Evolutionary conservation across 2,113 vertebrate genomes (phyloP), one percentile per base, ranked within the genome.

Genomic region (Ochotona curzoniae): DNA sequence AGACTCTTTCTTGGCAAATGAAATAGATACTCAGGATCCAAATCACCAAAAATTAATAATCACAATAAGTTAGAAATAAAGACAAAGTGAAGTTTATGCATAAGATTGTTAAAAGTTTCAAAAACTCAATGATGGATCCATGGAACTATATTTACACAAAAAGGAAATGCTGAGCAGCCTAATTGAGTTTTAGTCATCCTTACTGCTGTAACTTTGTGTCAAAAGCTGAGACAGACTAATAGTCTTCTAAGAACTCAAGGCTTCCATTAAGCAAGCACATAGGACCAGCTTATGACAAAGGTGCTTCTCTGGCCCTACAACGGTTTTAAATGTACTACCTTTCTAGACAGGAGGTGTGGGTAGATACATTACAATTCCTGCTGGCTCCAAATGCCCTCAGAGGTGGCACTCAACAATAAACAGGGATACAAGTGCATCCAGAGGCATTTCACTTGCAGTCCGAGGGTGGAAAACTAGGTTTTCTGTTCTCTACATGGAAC

Each of bases 151-250:
- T 12, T 89, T 71, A 60, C 54, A 95, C 74, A 96, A 95, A 51
- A 87, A 96, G 87, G 64, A 96, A 91, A 96, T 95, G 74, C 1
- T 85, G 67, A 90, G 95, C 32, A 54, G 88, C 17, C 7, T 35
- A 66, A 60, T 0, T 73, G 47, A 73, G 67, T 38, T 73, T 61
- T 7, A 63, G 35, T 5, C 57, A 83, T 61, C 66, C 20, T 90
- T 86, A 57, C 69, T 28, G 84, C 51, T 18, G 5, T 57, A n/a
- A 38, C 35, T 83, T 28, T 15, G 2, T 57, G 60, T 32, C 71
- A 20, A n/a, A 75, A 61, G 38, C n/a, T 79, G 18, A 74, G 18
- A 83, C 74, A 35, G 2, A 35, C 11, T 47, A 38, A 54, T 8
- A 75, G n/a, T n/a, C 35, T 92, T 38, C 51, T 83, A 38, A 51